Base-by-base conservation (phyloP, 1,140 invertebrate species). In the Calephelis virginiensis region DNA sequence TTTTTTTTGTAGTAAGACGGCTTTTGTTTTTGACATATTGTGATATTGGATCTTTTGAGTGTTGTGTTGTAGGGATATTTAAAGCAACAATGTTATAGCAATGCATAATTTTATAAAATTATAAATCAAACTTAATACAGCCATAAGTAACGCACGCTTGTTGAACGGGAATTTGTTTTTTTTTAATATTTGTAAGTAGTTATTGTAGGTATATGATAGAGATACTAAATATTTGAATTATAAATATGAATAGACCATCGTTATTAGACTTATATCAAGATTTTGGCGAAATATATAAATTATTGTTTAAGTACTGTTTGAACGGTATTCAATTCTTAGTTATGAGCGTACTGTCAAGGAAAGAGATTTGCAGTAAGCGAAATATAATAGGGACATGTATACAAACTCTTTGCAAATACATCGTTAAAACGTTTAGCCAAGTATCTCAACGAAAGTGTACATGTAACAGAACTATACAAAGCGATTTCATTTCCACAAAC, bases 71-170 rank as follows among this genome's bases (percentile, higher is more conserved):
- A 53, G 17, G 9, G 7, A 53, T 14, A 17, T 10, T 28, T 43
- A 43, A 6, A 43, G 17, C 14, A 28, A 17, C 9, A 10, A 53
- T n/a, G 10, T 53, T 28, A 53, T 50, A 50, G 13, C 9, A 6
- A 50, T 17, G 17, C 28, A 53, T 53, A 17, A 53, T 17, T 53
- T 17, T 53, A 17, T 9, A 10, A 53, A 28, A 10, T 17, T 53
- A 53, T 53, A 28, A 56, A 28, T 56, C 53, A 56, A 28, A 37
- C 14, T 56, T 37, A 28, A 56, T 56, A 56, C 50, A 56, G 50
- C 50, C 50, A 56, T 56, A 56, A 56, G 50, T 17, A 10, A 56
- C 17, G 50, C 50, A 56, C 50, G 50, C 50, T 56, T 56, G 50
- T 56, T 56, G 10, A 56, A 56, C 8, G 50, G 50, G 50, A 56